A percentile compares a stretch with the other conserved stretches of the same genome.
These are phyloP conservation scores for Loxodonta africana DNA, from an alignment of 2,113 vertebrate genomes.

Conservation along the genomic window DNA sequence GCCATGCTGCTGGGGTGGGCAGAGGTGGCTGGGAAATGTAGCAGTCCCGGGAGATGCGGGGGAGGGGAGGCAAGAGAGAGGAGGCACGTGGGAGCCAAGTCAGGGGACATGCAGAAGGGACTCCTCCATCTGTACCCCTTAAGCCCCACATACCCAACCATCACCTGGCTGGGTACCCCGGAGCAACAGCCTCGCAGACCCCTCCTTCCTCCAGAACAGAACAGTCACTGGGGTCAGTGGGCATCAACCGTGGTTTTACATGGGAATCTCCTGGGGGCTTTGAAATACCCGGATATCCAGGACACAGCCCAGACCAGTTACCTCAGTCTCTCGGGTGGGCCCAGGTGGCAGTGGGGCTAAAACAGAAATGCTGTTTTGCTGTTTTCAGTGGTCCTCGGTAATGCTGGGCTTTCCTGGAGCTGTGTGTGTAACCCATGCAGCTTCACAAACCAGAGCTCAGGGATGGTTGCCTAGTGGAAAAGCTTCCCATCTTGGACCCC, in stretches of 20 bases:
- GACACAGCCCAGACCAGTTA: not conserved
- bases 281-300: too few relatives aligned
- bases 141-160: not conserved
- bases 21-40: not conserved
- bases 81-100: not conserved
- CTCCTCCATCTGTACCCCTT: not conserved
- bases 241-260: not conserved
- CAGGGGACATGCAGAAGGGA: not conserved
- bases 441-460: not conserved
- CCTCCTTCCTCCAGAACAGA: not conserved
- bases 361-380: not conserved
- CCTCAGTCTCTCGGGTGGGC: rapidly evolving
- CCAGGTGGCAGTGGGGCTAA: too few relatives aligned
- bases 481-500: too few relatives aligned
- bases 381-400: too few relatives aligned
- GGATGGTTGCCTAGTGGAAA: not conserved
- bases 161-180: not conserved
- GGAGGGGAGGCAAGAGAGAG: not conserved
- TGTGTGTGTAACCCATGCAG: not conserved
- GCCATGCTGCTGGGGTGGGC: not conserved
- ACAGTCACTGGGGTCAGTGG: not conserved
- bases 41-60: not conserved
- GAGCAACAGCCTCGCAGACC: not conserved
- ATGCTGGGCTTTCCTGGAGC: not conserved
- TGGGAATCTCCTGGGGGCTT: not conserved